Percentiles rank a stretch among this genome's conserved stretches.
phyloP scores from a whole-genome alignment of 2,113 vertebrate species.

The Semicossyphus pulcher region DNA sequence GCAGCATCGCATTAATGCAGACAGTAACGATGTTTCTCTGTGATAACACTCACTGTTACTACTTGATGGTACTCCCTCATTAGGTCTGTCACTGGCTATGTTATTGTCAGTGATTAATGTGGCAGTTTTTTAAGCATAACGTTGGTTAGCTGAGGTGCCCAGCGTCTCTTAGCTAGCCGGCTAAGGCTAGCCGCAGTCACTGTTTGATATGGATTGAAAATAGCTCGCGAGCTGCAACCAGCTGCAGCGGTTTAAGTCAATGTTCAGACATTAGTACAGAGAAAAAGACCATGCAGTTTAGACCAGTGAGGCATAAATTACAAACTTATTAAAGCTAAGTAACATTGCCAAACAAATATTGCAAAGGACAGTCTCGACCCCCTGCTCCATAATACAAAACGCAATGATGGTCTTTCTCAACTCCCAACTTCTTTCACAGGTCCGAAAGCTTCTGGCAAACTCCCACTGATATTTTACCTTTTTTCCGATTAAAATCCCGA shows the following conservation, averaged over 20 bases:
- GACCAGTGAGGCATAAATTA: neutral
- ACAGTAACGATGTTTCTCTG: slow-evolving; percentile 13
- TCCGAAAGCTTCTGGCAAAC: slow-evolving; percentile 79
- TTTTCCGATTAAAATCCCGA: slow-evolving; percentile 85
- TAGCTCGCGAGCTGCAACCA: slow-evolving; percentile 31
- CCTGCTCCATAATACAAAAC: slow-evolving; percentile 43
- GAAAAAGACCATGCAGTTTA: neutral
- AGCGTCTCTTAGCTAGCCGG: slow-evolving; percentile 40
- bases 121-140: neutral
- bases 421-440: slow-evolving; percentile 85
- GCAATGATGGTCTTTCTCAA: slow-evolving; percentile 71
- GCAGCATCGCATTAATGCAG: slow-evolving; percentile 48
- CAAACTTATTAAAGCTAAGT: neutral
- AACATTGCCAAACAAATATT: neutral
- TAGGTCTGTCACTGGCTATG: neutral
- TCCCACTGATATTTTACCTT: slow-evolving; percentile 85
- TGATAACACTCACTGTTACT: slow-evolving; percentile 3
- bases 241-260: slow-evolving; percentile 28
- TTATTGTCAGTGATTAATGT: slow-evolving; percentile 34
- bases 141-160: slow-evolving; percentile 17
- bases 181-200: slow-evolving; percentile 58
- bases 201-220: slow-evolving; percentile 33
- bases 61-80: neutral
- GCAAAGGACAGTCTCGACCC: slow-evolving; percentile 16
- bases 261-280: slow-evolving; percentile 22